A percentile compares a stretch with the other conserved stretches of the same genome.
Evolutionary conservation across 1,140 invertebrate species (phyloP).

Genomic region (Coenobita brevimanus): DNA sequence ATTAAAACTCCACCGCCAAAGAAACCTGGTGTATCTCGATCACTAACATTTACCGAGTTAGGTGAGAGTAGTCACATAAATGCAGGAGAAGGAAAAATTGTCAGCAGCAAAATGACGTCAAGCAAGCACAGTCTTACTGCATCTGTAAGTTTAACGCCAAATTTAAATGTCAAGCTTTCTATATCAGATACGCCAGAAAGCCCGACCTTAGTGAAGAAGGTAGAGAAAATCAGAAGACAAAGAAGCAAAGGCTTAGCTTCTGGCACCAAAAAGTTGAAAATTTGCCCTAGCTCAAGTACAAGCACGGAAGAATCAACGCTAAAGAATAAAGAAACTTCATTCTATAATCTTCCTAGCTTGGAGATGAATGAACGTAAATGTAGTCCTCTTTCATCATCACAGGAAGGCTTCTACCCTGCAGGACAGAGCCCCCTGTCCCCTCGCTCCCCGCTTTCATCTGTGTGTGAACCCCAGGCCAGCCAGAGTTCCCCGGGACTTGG

Average conservation of each 20-base stretch:
- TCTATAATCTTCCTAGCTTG: constrained; percentile 49
- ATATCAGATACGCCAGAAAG: constrained; percentile 63
- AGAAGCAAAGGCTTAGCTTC: constrained; percentile 61
- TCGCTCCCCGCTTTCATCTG: constrained; percentile 51
- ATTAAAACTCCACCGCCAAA: constrained; percentile 59
- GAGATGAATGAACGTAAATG: constrained; percentile 53
- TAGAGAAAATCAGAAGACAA: constrained; percentile 63
- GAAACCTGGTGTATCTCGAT: constrained; percentile 57
- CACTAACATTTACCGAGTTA: constrained; percentile 62
- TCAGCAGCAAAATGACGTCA: constrained; percentile 58
- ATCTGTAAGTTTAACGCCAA: constrained; percentile 60
- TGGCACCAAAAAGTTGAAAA: constrained; percentile 64
- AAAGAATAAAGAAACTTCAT: constrained; percentile 43
- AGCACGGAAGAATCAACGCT: constrained; percentile 45
- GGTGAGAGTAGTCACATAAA: constrained; percentile 55
- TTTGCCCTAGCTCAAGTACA: constrained; percentile 55
- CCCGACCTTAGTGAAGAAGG: constrained; percentile 64
- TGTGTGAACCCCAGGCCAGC: constrained; percentile 56
- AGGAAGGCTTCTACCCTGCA: constrained; percentile 48
- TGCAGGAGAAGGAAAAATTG: constrained; percentile 46
- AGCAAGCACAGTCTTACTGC: constrained; percentile 65
- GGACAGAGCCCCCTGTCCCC: constrained; percentile 54
- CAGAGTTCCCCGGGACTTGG: constrained; percentile 52
- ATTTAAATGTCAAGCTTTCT: constrained; percentile 65
- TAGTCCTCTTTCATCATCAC: constrained; percentile 50